Conservation (phyloP, 2,797 vertebrate species). For the Sebastes iracundus region DNA sequence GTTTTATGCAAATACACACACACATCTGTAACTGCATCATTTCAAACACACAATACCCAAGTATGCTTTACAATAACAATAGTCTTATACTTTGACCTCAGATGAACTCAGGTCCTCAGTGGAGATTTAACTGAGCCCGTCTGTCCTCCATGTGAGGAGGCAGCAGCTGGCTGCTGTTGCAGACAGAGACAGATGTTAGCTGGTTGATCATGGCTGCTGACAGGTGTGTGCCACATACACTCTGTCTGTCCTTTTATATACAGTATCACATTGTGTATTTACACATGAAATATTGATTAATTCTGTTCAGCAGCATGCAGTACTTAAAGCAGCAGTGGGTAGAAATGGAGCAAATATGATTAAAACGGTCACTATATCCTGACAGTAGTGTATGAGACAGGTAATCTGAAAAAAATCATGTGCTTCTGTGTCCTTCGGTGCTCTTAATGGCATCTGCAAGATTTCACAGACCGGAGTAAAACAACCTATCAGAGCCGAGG, state of each 20-base stretch:
- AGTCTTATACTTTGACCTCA: neutral
- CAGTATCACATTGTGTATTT: neutral
- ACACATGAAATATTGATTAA: neutral
- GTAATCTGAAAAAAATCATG: no score
- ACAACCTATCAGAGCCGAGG: no score
- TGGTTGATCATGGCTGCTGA: neutral
- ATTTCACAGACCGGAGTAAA: no score
- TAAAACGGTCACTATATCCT: no score
- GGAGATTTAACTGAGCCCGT: neutral
- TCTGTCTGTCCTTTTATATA: neutral
- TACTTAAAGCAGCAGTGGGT: neutral
- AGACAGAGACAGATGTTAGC: slow-evolving; percentile 35
- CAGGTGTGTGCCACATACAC: slow-evolving; percentile 16
- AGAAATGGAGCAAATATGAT: no score
- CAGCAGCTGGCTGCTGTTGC: slow-evolving; percentile 35
- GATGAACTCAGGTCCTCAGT: neutral
- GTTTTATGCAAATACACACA: neutral
- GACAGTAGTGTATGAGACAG: no score
- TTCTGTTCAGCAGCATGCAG: neutral
- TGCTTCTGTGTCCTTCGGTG: no score
- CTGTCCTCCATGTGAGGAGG: slow-evolving; percentile 15
- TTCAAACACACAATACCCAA: neutral
- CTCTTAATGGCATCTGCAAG: no score
- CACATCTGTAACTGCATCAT: neutral
- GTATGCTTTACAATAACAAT: neutral